A percentile compares a stretch with the other conserved stretches of the same genome.
Evolutionary conservation across 2,888 invertebrate genomes (phyloP).

Genomic region (Melinaea menophilus): DNA sequence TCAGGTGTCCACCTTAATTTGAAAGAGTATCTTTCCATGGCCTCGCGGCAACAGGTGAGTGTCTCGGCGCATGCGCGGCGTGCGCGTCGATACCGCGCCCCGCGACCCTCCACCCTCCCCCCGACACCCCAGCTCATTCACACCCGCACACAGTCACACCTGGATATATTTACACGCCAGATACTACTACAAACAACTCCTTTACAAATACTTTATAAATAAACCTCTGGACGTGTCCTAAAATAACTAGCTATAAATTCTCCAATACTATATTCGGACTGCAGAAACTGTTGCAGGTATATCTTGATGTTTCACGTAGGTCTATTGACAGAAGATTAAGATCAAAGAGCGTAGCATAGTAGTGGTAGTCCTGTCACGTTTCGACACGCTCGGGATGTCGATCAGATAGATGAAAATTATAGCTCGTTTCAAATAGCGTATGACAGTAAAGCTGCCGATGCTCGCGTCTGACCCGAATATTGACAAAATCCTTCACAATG

Average conservation of each 20-base stretch:
- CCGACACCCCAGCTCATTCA: slow-evolving; percentile 62
- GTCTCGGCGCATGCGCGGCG: slow-evolving; percentile 67
- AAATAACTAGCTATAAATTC: slow-evolving; percentile 11
- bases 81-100: slow-evolving; percentile 69
- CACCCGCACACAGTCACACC: slow-evolving; percentile 56
- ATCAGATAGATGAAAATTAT: slow-evolving; percentile 34
- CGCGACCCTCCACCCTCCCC: slow-evolving; percentile 39
- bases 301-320: not conserved
- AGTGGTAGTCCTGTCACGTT: slow-evolving; percentile 39
- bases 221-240: slow-evolving; percentile 20
- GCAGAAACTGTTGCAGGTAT: not conserved
- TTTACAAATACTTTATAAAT: slow-evolving; percentile 24
- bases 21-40: slow-evolving; percentile 74
- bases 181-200: slow-evolving; percentile 22
- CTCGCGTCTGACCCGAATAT: slow-evolving; percentile 21
- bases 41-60: slow-evolving; percentile 74
- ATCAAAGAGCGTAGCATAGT: slow-evolving; percentile 11
- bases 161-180: slow-evolving; percentile 34
- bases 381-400: slow-evolving; percentile 38
- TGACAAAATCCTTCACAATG: slow-evolving; percentile 35
- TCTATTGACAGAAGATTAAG: slow-evolving; percentile 14
- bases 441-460: slow-evolving; percentile 26
- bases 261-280: not conserved
- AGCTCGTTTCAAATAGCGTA: slow-evolving; percentile 29
- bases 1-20: slow-evolving; percentile 73